These are phyloP conservation scores for Montipora foliosa DNA, from an alignment of 64 coral and sea anemone genomes.

Conservation along the genomic window DNA sequence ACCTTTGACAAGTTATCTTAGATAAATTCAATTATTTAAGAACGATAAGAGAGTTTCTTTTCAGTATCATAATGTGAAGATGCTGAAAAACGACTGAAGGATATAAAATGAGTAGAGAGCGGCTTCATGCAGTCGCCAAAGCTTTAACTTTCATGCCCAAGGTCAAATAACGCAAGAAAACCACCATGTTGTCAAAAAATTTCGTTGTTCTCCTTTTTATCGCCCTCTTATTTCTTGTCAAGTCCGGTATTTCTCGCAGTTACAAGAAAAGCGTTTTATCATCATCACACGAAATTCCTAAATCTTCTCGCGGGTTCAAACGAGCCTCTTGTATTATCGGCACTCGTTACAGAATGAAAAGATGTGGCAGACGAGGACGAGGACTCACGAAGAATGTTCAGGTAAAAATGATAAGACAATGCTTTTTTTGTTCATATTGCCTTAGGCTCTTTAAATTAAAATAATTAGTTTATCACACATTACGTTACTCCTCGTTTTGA, in stretches of 20 bases:
- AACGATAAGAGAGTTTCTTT: neutral
- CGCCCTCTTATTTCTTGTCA: neutral
- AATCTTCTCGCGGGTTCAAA: neutral
- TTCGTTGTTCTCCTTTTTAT: neutral
- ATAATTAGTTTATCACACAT: too few species aligned
- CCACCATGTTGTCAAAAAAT: neutral
- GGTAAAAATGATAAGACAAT: neutral
- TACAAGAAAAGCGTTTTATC: neutral
- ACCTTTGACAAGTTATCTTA: neutral
- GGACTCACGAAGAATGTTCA: neutral
- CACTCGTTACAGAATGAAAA: neutral
- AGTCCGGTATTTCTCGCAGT: neutral
- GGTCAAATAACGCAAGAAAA: neutral
- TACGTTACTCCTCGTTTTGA: too few species aligned
- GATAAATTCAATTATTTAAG: too few species aligned
- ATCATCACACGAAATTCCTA: neutral
- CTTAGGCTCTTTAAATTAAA: neutral
- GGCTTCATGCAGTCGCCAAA: neutral
- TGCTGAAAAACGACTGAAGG: too few species aligned
- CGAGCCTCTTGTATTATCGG: neutral
- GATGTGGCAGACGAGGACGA: neutral
- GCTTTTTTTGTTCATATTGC: neutral
- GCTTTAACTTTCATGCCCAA: neutral
- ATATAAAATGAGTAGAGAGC: neutral
- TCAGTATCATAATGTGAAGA: neutral